These are phyloP conservation scores for Melanerpes formicivorus DNA, from an alignment of 2,113 vertebrate species.

Conservation along the genomic window DNA sequence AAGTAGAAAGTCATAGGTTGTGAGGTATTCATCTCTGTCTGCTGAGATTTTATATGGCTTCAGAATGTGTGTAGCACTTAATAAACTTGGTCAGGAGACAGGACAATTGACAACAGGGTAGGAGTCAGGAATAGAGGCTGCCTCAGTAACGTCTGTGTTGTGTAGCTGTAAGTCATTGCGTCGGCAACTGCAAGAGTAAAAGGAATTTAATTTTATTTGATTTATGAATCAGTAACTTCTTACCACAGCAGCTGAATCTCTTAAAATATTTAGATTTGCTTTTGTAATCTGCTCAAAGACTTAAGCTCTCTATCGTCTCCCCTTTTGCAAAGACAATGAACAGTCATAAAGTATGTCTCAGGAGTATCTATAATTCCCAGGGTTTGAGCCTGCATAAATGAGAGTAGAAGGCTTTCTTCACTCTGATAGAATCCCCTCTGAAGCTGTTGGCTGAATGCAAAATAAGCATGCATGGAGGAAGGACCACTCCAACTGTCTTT, in stretches of 20 bases:
- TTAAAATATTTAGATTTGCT: slow-evolving; percentile 59
- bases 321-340: slow-evolving; percentile 44
- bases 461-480: background rate
- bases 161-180: background rate
- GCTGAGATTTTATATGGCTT: background rate
- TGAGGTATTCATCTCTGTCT: background rate
- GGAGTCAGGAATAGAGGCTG: background rate
- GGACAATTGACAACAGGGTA: background rate
- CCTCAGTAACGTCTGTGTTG: background rate
- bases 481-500: background rate
- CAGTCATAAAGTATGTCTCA: slow-evolving; percentile 50
- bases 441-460: slow-evolving; percentile 14
- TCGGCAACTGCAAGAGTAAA: background rate
- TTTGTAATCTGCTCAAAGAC: slow-evolving; percentile 62
- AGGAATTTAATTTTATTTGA: slow-evolving; percentile 42
- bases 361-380: slow-evolving; percentile 57
- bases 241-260: background rate
- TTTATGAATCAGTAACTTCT: slow-evolving; percentile 49
- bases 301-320: slow-evolving; percentile 46
- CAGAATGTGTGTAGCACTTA: fast-evolving
- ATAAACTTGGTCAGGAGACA: background rate
- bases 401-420: slow-evolving; percentile 46
- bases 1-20: background rate
- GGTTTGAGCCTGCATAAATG: slow-evolving; percentile 59
- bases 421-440: slow-evolving; percentile 34